phyloP scores from a whole-genome alignment of 2,113 vertebrate species.

The Chelonoidis abingdonii region DNA sequence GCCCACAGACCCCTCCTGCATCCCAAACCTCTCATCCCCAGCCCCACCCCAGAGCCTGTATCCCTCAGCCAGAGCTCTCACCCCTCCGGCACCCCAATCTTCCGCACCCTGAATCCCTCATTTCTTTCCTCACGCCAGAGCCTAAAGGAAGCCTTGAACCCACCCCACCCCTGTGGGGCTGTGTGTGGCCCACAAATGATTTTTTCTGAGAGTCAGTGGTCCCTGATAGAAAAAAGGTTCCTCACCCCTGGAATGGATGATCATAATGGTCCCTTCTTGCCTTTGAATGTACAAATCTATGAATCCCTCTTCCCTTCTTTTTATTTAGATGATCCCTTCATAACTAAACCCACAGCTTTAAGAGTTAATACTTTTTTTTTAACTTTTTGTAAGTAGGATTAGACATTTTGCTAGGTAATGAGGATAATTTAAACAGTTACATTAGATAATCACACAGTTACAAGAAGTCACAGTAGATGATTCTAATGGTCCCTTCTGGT shows the following conservation, averaged over 20 bases:
- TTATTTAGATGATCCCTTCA: not conserved
- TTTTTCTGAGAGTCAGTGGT: too few relatives aligned
- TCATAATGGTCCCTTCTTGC: not conserved
- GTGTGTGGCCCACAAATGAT: too few relatives aligned
- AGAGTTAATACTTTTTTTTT: not conserved
- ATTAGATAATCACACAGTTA: not conserved
- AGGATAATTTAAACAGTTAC: not conserved
- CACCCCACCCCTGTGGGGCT: too few relatives aligned
- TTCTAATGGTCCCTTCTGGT: not conserved
- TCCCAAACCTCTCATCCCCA: too few relatives aligned
- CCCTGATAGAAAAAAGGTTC: too few relatives aligned
- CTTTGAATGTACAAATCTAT: not conserved
- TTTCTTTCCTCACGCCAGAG: too few relatives aligned
- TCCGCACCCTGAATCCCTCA: too few relatives aligned
- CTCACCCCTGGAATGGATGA: not conserved
- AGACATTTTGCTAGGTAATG: not conserved
- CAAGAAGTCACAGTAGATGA: not conserved
- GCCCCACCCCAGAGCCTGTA: too few relatives aligned
- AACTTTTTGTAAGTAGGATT: not conserved
- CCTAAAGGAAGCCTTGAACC: too few relatives aligned
- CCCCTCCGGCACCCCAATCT: too few relatives aligned
- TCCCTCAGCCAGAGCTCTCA: too few relatives aligned
- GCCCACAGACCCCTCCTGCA: too few relatives aligned
- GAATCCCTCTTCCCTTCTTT: not conserved
- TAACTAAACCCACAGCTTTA: not conserved